These are phyloP conservation scores for Caradrina clavipalpis DNA, from an alignment of 2,888 invertebrate genomes.

Conservation along the genomic window DNA sequence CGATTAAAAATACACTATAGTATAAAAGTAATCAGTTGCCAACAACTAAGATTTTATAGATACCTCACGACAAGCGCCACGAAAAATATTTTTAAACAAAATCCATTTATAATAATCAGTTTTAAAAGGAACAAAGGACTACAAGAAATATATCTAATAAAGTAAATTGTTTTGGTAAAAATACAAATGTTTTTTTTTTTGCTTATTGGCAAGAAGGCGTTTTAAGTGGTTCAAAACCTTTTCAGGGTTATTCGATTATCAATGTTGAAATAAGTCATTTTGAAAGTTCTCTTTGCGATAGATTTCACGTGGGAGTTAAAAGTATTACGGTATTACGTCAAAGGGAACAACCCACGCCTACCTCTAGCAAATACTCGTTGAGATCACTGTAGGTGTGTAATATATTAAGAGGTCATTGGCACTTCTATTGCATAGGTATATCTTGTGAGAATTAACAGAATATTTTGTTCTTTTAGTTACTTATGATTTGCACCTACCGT, in stretches of 20 bases:
- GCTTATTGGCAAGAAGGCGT: neutral
- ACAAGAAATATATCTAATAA: neutral
- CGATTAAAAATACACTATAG: no score
- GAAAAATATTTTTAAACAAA: neutral
- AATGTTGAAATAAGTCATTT: conserved; percentile 9
- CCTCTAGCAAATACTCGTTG: neutral
- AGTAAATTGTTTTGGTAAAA: neutral
- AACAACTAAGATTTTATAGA: neutral
- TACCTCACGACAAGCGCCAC: neutral
- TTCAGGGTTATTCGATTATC: neutral
- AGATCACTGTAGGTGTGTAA: neutral
- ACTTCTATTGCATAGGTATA: no score
- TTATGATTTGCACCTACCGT: no score
- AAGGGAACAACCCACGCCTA: neutral
- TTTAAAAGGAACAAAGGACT: neutral
- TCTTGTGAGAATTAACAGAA: neutral
- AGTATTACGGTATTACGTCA: neutral
- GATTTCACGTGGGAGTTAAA: conserved; percentile 19
- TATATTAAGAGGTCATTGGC: neutral
- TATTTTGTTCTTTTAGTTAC: no score
- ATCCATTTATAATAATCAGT: neutral
- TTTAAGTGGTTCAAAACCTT: conserved; percentile 5
- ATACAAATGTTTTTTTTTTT: neutral
- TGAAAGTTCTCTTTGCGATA: neutral
- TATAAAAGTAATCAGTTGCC: no score